These are phyloP conservation scores for Rostratula benghalensis DNA, from an alignment of 2,113 vertebrate genomes.

Conservation along the genomic window DNA sequence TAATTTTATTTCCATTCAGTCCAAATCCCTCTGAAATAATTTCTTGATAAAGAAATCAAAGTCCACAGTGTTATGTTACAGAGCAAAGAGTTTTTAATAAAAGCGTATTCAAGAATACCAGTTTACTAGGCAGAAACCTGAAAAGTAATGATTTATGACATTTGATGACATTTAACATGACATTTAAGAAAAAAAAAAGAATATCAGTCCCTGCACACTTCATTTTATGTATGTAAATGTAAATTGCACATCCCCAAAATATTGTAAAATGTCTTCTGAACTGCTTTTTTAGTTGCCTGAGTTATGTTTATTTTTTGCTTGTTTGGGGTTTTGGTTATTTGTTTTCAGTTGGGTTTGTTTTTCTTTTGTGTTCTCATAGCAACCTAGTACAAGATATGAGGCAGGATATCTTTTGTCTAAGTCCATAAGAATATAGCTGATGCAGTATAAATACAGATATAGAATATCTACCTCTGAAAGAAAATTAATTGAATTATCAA, in stretches of 20 bases:
- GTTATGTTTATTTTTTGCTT: neutral
- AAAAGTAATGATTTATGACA: conserved; percentile 4
- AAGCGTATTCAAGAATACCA: neutral
- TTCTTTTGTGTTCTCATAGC: neutral
- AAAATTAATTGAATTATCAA: neutral
- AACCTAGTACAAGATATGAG: neutral
- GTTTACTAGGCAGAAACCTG: neutral
- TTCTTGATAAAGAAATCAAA: neutral
- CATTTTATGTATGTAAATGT: neutral
- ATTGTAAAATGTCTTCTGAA: neutral
- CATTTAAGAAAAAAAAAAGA: neutral
- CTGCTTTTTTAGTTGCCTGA: neutral
- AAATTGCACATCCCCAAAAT: neutral
- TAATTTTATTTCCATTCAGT: neutral
- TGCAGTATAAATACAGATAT: neutral
- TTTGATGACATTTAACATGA: conserved; percentile 42
- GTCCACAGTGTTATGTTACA: neutral
- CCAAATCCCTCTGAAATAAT: neutral
- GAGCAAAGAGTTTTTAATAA: neutral
- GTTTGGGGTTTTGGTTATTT: neutral
- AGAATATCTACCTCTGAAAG: neutral
- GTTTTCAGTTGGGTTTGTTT: neutral
- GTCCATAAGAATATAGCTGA: neutral
- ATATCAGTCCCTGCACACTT: neutral
- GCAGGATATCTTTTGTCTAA: neutral